Conservation (phyloP, 2,888 invertebrate genomes). For the Slavum lentiscoides region DNA sequence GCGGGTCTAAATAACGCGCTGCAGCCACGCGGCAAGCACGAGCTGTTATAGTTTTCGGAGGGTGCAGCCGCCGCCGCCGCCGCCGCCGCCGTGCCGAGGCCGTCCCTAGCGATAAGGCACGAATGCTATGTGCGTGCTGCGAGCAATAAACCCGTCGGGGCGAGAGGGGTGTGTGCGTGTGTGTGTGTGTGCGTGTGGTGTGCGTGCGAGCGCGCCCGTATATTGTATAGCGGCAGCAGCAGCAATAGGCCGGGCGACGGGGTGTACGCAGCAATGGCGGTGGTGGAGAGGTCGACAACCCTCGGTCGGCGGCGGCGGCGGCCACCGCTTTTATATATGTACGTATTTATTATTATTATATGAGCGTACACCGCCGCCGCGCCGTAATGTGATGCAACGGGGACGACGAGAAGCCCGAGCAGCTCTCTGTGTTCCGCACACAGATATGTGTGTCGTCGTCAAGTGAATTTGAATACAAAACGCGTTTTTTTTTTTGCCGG, state of each 20-base stretch:
- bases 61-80: conserved; percentile 25
- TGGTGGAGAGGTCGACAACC: conserved; percentile 45
- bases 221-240: not conserved
- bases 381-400: not conserved
- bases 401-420: not conserved
- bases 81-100: too few species aligned
- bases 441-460: not conserved
- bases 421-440: too few species aligned
- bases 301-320: not conserved
- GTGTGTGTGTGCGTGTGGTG: conserved; percentile 19
- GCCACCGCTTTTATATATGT: not conserved
- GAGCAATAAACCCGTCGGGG: conserved; percentile 28
- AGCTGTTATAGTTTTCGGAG: conserved; percentile 13
- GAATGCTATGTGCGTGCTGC: conserved; percentile 38
- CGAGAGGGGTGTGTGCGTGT: conserved; percentile 32
- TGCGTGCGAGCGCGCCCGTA: conserved; percentile 19
- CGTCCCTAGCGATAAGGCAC: conserved; percentile 51
- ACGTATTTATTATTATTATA: not conserved
- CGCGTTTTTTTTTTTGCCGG: not conserved
- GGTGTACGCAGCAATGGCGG: not conserved
- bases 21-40: not conserved
- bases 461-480: conserved; percentile 6
- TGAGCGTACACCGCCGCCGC: not conserved
- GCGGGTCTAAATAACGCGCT: not conserved
- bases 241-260: not conserved